Conservation (phyloP, 2,113 vertebrate genomes). For the Stegostoma tigrinum region DNA sequence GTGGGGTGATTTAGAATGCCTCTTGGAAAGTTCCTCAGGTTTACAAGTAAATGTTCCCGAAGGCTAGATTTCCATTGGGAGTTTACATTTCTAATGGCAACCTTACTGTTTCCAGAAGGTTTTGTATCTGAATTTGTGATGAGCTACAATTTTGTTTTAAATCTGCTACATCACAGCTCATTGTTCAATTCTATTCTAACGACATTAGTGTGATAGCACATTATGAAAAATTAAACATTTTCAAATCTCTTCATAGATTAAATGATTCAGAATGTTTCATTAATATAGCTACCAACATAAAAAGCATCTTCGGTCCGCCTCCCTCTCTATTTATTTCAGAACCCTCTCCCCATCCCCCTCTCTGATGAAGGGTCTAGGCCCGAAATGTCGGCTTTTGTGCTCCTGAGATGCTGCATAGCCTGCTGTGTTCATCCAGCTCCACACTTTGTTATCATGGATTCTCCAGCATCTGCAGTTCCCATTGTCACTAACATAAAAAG, state of each 20-base stretch:
- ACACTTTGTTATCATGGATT: too few species aligned
- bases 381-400: too few species aligned
- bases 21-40: neutral
- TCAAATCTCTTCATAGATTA: conserved; percentile 14
- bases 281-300: neutral
- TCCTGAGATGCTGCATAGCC: too few species aligned
- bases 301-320: too few species aligned
- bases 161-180: neutral
- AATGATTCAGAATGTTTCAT: conserved; percentile 17
- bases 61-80: neutral
- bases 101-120: neutral
- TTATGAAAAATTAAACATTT: conserved; percentile 1
- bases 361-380: too few species aligned
- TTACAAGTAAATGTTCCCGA: neutral
- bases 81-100: neutral
- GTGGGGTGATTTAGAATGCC: neutral
- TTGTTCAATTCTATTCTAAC: neutral
- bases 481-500: neutral
- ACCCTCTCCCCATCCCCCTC: too few species aligned
- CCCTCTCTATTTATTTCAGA: too few species aligned
- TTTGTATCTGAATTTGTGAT: neutral
- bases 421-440: too few species aligned
- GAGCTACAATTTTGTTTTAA: conserved; percentile 6
- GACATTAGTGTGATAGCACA: neutral
- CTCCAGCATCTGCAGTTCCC: too few species aligned